Conservation (phyloP, 2,113 vertebrate species). For the Cephalopholis sonnerati region DNA sequence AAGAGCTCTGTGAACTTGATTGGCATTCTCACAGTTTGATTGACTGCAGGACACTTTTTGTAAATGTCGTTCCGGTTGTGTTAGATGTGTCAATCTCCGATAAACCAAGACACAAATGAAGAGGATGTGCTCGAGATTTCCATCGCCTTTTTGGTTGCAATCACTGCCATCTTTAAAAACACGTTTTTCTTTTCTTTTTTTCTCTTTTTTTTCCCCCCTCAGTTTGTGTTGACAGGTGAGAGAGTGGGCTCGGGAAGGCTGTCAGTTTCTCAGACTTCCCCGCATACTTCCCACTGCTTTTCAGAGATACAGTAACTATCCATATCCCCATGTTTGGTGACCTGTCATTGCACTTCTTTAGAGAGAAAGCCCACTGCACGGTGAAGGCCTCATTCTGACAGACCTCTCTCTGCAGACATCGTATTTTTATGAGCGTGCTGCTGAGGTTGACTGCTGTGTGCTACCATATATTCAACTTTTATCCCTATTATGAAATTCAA, state of each 20-base stretch:
- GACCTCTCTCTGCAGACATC: slow-evolving; percentile 29
- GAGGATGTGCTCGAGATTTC: slow-evolving; percentile 34
- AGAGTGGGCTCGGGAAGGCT: slow-evolving; percentile 27
- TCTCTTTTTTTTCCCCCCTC: neutral
- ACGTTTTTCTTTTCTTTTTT: neutral
- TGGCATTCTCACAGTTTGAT: slow-evolving; percentile 58
- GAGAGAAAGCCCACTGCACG: slow-evolving; percentile 43
- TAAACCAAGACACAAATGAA: slow-evolving; percentile 43
- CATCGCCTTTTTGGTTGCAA: slow-evolving; percentile 18
- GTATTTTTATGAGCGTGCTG: slow-evolving; percentile 41
- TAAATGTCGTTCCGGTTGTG: slow-evolving; percentile 59
- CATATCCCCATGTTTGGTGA: slow-evolving; percentile 50
- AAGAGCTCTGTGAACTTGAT: slow-evolving; percentile 63
- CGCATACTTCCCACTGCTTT: slow-evolving; percentile 30
- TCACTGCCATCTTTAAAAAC: slow-evolving; percentile 26
- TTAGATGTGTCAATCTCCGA: slow-evolving; percentile 50
- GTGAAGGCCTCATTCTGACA: slow-evolving; percentile 49
- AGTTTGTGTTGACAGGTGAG: slow-evolving; percentile 44
- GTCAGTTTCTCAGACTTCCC: slow-evolving; percentile 45
- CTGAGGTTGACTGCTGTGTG: slow-evolving; percentile 5
- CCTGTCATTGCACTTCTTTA: slow-evolving; percentile 54
- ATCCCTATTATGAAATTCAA: slow-evolving; percentile 29
- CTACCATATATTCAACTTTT: slow-evolving; percentile 29
- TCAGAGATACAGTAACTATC: slow-evolving; percentile 46
- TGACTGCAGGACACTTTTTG: slow-evolving; percentile 65